Percentiles rank a stretch among this genome's conserved stretches.
Evolutionary conservation across 2,888 invertebrate species (phyloP).

Genomic region (Oligia strigilis): DNA sequence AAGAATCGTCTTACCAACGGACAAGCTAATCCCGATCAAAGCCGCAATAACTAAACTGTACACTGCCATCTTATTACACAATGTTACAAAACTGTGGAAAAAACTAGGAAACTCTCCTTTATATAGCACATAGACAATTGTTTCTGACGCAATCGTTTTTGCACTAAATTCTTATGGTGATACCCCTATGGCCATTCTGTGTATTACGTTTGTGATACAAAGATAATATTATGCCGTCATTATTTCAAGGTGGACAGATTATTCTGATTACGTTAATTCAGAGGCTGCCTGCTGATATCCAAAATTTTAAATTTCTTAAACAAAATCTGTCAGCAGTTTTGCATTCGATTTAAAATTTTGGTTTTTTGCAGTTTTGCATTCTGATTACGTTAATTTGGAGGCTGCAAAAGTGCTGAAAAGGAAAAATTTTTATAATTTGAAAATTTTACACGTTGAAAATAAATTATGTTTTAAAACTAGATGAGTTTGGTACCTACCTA

Average conservation of each 20-base stretch:
- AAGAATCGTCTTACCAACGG: constrained; percentile 47
- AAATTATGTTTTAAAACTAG: too few species aligned
- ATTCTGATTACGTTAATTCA: not conserved
- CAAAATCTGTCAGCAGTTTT: too few species aligned
- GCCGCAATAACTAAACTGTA: constrained; percentile 15
- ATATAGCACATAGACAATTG: constrained; percentile 51
- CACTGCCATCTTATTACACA: constrained; percentile 51
- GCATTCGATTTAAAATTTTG: too few species aligned
- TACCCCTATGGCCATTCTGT: constrained; percentile 71
- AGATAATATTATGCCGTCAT: constrained; percentile 32
- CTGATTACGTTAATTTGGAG: too few species aligned
- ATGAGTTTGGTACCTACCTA: too few species aligned
- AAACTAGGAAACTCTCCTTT: constrained; percentile 35
- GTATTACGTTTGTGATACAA: constrained; percentile 31
- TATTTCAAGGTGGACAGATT: constrained; percentile 37
- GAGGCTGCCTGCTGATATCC: not conserved
- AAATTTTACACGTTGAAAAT: too few species aligned
- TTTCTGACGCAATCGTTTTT: constrained; percentile 66
- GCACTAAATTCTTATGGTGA: constrained; percentile 78
- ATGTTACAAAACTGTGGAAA: constrained; percentile 46
- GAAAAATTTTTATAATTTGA: too few species aligned
- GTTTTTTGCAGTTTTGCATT: too few species aligned
- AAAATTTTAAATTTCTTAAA: too few species aligned
- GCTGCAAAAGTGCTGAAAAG: too few species aligned
- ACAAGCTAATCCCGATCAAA: constrained; percentile 45